A percentile compares a stretch with the other conserved stretches of the same genome.
phyloP scores from a whole-genome alignment of 2,797 vertebrate genomes.

The Stomatorhinus walkeri region DNA sequence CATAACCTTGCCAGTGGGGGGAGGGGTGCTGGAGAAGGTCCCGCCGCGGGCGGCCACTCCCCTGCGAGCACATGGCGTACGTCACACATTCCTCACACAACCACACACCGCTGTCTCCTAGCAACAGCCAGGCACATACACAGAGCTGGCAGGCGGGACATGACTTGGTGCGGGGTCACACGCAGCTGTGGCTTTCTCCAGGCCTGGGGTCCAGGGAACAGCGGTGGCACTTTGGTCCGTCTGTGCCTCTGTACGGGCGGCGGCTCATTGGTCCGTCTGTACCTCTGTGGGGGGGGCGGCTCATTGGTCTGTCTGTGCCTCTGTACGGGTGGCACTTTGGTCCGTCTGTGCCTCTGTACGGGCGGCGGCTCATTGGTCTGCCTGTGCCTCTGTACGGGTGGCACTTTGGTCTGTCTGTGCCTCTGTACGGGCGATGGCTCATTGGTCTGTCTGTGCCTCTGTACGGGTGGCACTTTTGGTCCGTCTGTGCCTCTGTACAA shows the following conservation, averaged over 20 bases:
- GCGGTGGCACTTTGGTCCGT: too few species aligned
- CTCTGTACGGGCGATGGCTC: too few species aligned
- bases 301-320: too few species aligned
- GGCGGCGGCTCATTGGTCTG: too few species aligned
- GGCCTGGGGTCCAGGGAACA: background rate
- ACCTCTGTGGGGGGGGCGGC: too few species aligned
- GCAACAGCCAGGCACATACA: constrained; percentile 19
- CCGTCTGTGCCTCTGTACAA: too few species aligned
- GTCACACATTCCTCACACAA: constrained; percentile 21
- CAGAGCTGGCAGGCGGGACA: background rate
- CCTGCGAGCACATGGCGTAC: constrained; percentile 16
- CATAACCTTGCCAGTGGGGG: background rate
- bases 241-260: too few species aligned
- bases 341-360: background rate
- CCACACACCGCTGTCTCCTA: constrained; percentile 12
- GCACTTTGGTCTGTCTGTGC: too few species aligned
- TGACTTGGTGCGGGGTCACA: background rate
- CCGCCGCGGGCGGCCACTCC: constrained; percentile 16
- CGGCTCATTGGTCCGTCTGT: too few species aligned
- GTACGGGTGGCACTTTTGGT: background rate
- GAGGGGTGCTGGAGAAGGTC: background rate
- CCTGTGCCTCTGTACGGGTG: too few species aligned
- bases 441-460: background rate
- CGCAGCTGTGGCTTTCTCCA: background rate
- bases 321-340: background rate